A percentile compares a stretch with the other conserved stretches of the same genome.
Evolutionary conservation across 1,140 invertebrate species (phyloP).

Genomic region (Temnothorax longispinosus): DNA sequence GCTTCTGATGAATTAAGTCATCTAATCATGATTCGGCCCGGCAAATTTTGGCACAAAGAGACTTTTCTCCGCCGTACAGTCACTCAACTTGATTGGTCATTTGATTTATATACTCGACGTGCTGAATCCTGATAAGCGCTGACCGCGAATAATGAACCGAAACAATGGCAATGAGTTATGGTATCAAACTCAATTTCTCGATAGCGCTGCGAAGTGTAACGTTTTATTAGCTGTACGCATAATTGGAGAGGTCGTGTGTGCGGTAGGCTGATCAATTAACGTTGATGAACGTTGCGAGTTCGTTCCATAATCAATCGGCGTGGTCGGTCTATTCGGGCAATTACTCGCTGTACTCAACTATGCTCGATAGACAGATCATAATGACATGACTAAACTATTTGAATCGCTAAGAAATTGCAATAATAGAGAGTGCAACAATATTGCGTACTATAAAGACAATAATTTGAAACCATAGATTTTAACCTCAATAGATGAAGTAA

Average conservation of each 20-base stretch:
- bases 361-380: background rate
- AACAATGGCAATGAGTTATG: background rate
- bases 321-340: background rate
- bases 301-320: background rate
- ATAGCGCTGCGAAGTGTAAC: background rate
- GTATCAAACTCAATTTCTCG: slow-evolving; percentile 25
- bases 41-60: slow-evolving; percentile 1
- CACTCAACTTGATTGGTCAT: background rate
- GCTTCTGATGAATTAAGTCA: background rate
- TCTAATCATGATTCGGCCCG: background rate
- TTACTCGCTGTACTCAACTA: slow-evolving; percentile 5
- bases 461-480: background rate
- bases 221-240: slow-evolving; percentile 47
- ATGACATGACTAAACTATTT: slow-evolving; percentile 4
- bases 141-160: background rate
- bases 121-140: background rate
- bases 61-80: background rate
- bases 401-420: slow-evolving; percentile 17
- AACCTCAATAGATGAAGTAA: background rate
- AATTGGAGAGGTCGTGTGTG: slow-evolving; percentile 10
- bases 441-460: background rate
- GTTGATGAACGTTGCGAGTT: slow-evolving; percentile 25
- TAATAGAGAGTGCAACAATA: background rate
- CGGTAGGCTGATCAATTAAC: slow-evolving; percentile 46
- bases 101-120: background rate